Conservation (phyloP, 2,113 vertebrate genomes). For the Galemys pyrenaicus region DNA sequence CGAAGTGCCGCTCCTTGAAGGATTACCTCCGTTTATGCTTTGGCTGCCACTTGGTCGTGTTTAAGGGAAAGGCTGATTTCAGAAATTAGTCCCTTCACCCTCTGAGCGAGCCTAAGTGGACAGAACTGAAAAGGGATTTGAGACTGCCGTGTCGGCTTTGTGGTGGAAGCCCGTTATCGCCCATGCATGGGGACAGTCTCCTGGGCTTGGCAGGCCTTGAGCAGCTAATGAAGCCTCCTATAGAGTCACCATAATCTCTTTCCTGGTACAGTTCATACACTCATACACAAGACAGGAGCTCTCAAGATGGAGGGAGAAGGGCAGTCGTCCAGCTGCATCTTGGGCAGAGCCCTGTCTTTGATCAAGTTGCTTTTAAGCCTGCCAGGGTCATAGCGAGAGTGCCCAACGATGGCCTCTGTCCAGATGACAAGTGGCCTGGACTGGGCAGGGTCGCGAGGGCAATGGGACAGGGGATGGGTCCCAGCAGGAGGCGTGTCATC, state of each 20-base stretch:
- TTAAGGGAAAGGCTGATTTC: constrained; percentile 51
- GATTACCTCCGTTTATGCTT: constrained; percentile 38
- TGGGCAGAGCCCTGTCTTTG: constrained; percentile 60
- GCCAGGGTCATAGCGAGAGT: constrained; percentile 39
- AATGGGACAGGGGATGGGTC: rapidly evolving
- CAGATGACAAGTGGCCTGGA: neutral
- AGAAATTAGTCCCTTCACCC: constrained; percentile 38
- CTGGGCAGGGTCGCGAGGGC: neutral
- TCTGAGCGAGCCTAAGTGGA: constrained; percentile 29
- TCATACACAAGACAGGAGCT: constrained; percentile 74
- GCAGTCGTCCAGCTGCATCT: constrained; percentile 43
- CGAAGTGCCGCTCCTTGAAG: constrained; percentile 15
- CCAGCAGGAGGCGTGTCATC: neutral
- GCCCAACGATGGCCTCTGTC: neutral
- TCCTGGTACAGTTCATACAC: neutral
- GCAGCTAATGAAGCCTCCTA: constrained; percentile 62
- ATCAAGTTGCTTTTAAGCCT: constrained; percentile 66
- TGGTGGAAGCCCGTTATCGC: constrained; percentile 38
- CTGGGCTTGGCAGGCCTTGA: neutral
- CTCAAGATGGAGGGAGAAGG: constrained; percentile 66
- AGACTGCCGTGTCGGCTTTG: constrained; percentile 33
- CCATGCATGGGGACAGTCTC: constrained; percentile 38
- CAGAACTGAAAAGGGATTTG: constrained; percentile 52
- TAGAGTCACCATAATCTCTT: constrained; percentile 75
- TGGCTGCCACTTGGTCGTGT: neutral